Conservation (phyloP, 92 coral and sea anemone species). For the Palythoa caribaeorum region DNA sequence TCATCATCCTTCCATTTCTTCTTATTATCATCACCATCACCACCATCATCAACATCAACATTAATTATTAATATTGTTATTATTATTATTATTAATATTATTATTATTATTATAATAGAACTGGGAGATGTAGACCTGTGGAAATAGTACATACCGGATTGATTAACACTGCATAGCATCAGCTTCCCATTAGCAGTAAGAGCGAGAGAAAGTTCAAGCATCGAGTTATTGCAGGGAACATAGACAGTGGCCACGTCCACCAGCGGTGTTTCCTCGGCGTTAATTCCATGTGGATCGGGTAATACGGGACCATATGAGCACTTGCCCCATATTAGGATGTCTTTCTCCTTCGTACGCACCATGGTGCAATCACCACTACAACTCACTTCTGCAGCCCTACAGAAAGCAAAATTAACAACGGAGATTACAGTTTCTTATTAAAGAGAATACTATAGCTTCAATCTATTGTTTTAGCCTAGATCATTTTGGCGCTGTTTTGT, state of each 20-base stretch:
- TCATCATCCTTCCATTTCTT: too few species aligned
- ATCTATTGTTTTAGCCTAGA: too few species aligned
- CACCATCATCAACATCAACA: too few species aligned
- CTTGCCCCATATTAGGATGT: conserved; percentile 72
- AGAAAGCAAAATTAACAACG: neutral
- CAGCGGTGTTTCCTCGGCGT: conserved; percentile 28
- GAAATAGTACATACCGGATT: conserved; percentile 16
- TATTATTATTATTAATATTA: too few species aligned
- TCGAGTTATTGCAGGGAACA: conserved; percentile 23
- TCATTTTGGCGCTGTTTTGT: too few species aligned
- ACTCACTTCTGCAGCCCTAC: conserved; percentile 58
- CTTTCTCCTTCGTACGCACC: conserved; percentile 62
- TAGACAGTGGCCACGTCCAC: conserved; percentile 70
- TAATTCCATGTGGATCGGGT: conserved; percentile 62
- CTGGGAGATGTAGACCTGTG: neutral
- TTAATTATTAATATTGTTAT: too few species aligned
- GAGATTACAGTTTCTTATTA: neutral
- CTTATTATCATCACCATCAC: too few species aligned
- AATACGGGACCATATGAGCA: conserved; percentile 63
- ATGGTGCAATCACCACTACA: conserved; percentile 76
- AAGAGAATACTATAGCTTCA: neutral
- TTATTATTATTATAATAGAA: too few species aligned
- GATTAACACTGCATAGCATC: conserved; percentile 62
- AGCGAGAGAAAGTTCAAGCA: conserved; percentile 65
- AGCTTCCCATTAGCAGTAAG: conserved; percentile 50